phyloP scores from a whole-genome alignment of 2,113 vertebrate species.

The Ciconia stormi region DNA sequence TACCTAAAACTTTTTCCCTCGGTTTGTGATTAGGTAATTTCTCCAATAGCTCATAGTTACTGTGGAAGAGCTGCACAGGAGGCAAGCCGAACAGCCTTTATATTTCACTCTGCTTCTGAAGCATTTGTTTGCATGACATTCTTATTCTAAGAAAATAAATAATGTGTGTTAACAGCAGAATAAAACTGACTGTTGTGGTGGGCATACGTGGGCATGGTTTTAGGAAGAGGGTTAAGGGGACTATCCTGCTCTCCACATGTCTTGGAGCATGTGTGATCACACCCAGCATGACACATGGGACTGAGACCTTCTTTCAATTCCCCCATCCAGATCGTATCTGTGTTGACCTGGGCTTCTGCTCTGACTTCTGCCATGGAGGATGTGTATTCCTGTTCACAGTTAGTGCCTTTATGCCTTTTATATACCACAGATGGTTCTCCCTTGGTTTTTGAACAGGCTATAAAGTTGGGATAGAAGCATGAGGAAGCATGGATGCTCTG shows the following conservation, averaged over 20 bases:
- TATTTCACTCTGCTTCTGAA: background rate
- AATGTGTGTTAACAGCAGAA: background rate
- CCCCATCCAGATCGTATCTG: background rate
- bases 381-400: background rate
- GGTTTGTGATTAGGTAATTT: background rate
- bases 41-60: background rate
- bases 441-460: background rate
- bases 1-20: background rate
- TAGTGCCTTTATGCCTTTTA: background rate
- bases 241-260: background rate
- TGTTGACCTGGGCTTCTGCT: background rate
- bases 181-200: background rate
- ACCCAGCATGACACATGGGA: background rate
- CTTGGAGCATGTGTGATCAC: background rate
- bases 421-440: background rate
- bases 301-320: background rate
- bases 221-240: background rate
- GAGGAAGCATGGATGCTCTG: background rate
- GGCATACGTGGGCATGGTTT: background rate
- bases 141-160: background rate
- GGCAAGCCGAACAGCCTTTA: background rate
- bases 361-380: background rate
- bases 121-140: background rate
- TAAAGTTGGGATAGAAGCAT: background rate
- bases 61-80: background rate